These are phyloP conservation scores for Lasius fuliginosus DNA, from an alignment of 2,888 invertebrate species.

Conservation along the genomic window DNA sequence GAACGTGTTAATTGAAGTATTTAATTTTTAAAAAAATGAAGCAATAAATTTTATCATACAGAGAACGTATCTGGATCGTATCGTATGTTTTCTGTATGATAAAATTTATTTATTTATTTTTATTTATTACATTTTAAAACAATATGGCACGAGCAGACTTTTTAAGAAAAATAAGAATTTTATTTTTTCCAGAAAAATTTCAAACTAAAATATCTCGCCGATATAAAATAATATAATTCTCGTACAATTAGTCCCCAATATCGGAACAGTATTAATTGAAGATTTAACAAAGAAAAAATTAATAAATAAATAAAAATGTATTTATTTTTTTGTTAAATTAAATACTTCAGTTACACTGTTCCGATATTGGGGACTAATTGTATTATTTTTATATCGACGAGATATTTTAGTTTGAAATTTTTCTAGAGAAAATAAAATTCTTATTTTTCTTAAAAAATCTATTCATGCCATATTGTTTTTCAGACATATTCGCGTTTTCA, in stretches of 20 bases:
- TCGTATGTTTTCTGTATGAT: too few relatives aligned
- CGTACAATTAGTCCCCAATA: neutral
- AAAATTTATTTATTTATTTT: neutral
- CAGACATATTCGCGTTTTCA: neutral
- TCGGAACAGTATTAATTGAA: neutral
- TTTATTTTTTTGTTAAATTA: neutral
- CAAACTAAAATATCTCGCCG: neutral
- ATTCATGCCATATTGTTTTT: neutral
- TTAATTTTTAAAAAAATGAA: neutral
- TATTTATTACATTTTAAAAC: neutral
- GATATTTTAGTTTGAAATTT: neutral
- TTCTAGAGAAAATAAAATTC: neutral
- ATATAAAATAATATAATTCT: neutral
- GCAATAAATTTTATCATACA: neutral
- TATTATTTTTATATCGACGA: neutral
- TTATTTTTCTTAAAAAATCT: constrained; percentile 7
- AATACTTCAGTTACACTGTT: neutral
- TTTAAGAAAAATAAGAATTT: constrained; percentile 14
- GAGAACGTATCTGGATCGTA: neutral
- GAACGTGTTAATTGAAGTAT: neutral
- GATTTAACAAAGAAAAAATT: neutral
- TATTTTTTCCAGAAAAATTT: neutral
- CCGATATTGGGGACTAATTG: neutral
- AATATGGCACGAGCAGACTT: neutral
- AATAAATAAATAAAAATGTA: neutral